These are phyloP conservation scores for Metopolophium dirhodum DNA, from an alignment of 1,140 invertebrate genomes.

Conservation along the genomic window DNA sequence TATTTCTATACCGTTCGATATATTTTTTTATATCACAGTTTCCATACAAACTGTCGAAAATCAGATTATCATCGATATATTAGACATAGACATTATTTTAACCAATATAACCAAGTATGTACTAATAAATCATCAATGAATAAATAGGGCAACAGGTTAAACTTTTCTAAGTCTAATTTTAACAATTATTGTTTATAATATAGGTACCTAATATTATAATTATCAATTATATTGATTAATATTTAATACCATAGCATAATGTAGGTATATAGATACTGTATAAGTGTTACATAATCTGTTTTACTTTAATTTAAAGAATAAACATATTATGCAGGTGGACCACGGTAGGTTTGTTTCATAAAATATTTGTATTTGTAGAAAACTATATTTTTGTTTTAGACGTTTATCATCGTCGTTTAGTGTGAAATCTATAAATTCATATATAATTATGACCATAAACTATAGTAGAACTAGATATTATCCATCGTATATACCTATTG, in stretches of 20 bases:
- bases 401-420: background rate
- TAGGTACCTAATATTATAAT: background rate
- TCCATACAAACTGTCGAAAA: background rate
- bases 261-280: background rate
- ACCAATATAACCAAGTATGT: too few species aligned
- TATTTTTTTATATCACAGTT: background rate
- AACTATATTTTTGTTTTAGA: background rate
- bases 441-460: conserved; percentile 6
- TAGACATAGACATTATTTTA: too few species aligned
- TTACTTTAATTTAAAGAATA: background rate
- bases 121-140: too few species aligned
- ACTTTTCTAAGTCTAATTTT: too few species aligned
- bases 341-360: background rate
- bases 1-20: background rate
- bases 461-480: background rate
- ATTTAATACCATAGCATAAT: background rate
- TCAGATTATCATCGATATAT: background rate
- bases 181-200: background rate
- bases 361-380: background rate
- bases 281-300: background rate
- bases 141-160: too few species aligned
- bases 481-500: background rate
- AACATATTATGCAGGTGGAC: background rate
- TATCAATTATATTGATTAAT: background rate
- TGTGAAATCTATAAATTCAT: background rate